Percentiles rank a stretch among this genome's conserved stretches.
These are phyloP conservation scores for Achatina immaculata DNA, from an alignment of 1,140 invertebrate species.

Conservation along the genomic window DNA sequence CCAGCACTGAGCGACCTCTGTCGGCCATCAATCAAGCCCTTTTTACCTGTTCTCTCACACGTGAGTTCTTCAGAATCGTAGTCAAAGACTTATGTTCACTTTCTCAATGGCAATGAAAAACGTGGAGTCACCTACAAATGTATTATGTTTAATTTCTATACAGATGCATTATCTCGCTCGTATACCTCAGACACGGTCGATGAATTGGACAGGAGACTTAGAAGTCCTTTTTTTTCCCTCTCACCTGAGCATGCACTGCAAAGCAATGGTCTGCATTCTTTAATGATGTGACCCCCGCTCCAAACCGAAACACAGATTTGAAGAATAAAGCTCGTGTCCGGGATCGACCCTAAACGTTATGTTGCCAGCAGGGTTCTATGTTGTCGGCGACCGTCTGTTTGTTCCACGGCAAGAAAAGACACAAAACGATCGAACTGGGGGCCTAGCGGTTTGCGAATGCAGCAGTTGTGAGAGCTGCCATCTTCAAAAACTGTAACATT, in stretches of 20 bases:
- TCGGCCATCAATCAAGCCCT: not conserved
- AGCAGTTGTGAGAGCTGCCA: not conserved
- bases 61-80: not conserved
- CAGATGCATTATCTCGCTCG: not conserved
- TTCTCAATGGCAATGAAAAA: not conserved
- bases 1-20: not conserved
- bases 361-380: not conserved
- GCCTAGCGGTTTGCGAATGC: not conserved
- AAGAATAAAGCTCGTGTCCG: conserved; percentile 1
- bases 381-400: not conserved
- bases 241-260: not conserved
- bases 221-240: not conserved
- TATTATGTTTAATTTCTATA: conserved; percentile 8
- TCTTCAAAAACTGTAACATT: conserved; percentile 11
- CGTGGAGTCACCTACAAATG: conserved; percentile 3
- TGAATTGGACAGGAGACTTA: not conserved
- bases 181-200: not conserved
- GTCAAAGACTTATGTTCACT: not conserved
- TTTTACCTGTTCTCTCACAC: not conserved
- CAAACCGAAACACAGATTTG: not conserved
- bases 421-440: not conserved
- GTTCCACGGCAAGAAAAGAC: not conserved
- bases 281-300: conserved; percentile 4
- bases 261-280: not conserved
- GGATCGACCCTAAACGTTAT: conserved; percentile 8